A percentile compares a stretch with the other conserved stretches of the same genome.
Conservation (phyloP, 2,113 vertebrate species). For the Channa argus region DNA sequence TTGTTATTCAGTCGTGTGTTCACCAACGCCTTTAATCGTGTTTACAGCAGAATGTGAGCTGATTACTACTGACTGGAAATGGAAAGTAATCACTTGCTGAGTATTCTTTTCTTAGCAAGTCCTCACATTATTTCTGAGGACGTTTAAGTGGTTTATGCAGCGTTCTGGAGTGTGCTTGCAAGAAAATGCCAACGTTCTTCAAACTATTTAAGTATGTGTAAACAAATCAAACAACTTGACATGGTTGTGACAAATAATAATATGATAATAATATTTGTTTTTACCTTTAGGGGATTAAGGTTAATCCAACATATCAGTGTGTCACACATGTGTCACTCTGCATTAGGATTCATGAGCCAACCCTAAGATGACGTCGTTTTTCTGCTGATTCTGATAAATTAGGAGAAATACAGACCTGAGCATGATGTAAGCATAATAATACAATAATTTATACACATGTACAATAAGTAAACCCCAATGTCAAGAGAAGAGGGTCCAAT, state of each 20-base stretch:
- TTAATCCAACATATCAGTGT: not conserved
- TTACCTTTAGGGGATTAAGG: not conserved
- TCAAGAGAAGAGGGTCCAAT: not conserved
- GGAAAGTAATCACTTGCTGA: slow-evolving; percentile 44
- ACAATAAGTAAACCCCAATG: not conserved
- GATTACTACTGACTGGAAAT: slow-evolving; percentile 58
- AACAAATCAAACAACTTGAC: not conserved
- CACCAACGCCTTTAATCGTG: slow-evolving; percentile 26
- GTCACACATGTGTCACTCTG: not conserved
- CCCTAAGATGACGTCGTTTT: not conserved
- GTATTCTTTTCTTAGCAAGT: slow-evolving; percentile 15
- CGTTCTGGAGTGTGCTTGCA: slow-evolving; percentile 15
- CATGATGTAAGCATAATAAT: not conserved
- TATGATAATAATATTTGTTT: not conserved
- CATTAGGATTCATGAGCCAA: not conserved
- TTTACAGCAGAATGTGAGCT: slow-evolving; percentile 43
- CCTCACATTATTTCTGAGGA: slow-evolving; percentile 22
- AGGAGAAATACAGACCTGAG: not conserved
- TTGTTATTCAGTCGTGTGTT: slow-evolving; percentile 51
- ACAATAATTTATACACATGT: not conserved
- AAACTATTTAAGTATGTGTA: slow-evolving; percentile 5
- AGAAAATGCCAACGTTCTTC: slow-evolving; percentile 29
- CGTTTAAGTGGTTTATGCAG: slow-evolving; percentile 18
- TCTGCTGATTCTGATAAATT: not conserved
- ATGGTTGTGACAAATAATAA: not conserved